Evolutionary conservation across 2,113 vertebrate genomes (phyloP).

Genomic region (Gavialis gangeticus): DNA sequence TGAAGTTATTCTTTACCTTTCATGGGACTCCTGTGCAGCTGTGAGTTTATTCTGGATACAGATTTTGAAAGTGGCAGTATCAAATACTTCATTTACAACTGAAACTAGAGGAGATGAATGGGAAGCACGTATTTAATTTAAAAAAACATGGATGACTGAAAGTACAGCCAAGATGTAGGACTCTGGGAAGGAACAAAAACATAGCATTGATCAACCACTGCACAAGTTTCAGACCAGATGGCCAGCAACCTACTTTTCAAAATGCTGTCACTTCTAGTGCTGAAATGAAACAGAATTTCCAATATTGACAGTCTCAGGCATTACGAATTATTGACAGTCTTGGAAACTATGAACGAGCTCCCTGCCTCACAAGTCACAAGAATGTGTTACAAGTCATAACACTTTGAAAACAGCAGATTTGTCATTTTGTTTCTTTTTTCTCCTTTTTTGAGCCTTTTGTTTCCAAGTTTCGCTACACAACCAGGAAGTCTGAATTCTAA

Average conservation of each 20-base stretch:
- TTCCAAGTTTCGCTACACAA: background rate
- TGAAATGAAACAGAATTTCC: background rate
- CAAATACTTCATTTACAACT: background rate
- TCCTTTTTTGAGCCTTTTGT: background rate
- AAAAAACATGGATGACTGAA: background rate
- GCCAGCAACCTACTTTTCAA: background rate
- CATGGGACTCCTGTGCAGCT: background rate
- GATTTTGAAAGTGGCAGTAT: background rate
- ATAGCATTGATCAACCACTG: background rate
- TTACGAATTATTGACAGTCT: background rate
- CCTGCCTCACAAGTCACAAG: background rate
- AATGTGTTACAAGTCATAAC: background rate
- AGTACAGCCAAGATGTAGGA: background rate
- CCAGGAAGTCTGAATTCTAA: background rate
- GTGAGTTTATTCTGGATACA: background rate
- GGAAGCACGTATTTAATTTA: background rate
- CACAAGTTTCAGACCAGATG: background rate
- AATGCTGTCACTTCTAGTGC: background rate
- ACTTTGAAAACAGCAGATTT: background rate
- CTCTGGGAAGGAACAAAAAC: conserved; percentile 6
- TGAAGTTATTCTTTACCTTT: background rate
- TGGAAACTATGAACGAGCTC: background rate
- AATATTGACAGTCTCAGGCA: background rate
- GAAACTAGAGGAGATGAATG: background rate
- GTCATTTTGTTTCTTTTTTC: background rate